phyloP scores from a whole-genome alignment of 2,113 vertebrate species.

The Macheiramphus alcinus region DNA sequence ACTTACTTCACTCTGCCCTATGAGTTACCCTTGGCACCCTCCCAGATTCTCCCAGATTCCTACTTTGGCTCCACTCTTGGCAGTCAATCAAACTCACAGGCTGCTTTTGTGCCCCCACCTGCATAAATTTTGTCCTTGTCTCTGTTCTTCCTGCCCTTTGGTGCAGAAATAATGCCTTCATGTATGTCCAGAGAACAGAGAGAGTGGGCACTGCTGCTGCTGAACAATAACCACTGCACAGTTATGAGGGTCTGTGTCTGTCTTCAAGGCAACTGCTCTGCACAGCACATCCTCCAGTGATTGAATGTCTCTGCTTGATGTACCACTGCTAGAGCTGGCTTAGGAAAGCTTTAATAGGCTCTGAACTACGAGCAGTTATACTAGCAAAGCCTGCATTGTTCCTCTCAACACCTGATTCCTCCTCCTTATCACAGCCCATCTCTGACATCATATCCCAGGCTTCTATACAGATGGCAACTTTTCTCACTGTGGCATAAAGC shows the following conservation, averaged over 20 bases:
- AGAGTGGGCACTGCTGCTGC: neutral
- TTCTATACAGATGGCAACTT: neutral
- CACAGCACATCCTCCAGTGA: neutral
- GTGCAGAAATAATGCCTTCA: neutral
- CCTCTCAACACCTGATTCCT: neutral
- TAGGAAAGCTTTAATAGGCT: neutral
- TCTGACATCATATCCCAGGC: neutral
- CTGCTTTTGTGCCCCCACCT: neutral
- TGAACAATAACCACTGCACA: neutral
- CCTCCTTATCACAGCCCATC: neutral
- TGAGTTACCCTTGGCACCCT: neutral
- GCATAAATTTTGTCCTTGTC: neutral
- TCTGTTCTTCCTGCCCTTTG: neutral
- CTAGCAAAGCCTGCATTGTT: neutral
- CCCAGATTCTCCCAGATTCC: neutral
- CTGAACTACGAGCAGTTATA: neutral
- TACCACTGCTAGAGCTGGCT: neutral
- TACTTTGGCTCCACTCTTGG: neutral
- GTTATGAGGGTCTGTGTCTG: neutral
- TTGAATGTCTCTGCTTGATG: neutral
- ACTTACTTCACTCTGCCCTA: neutral
- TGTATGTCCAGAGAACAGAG: neutral
- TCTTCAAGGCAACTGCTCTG: neutral
- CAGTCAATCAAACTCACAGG: neutral
- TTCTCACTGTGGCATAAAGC: neutral